These are phyloP conservation scores for Sylvia borin DNA, from an alignment of 2,797 vertebrate genomes.

Conservation along the genomic window DNA sequence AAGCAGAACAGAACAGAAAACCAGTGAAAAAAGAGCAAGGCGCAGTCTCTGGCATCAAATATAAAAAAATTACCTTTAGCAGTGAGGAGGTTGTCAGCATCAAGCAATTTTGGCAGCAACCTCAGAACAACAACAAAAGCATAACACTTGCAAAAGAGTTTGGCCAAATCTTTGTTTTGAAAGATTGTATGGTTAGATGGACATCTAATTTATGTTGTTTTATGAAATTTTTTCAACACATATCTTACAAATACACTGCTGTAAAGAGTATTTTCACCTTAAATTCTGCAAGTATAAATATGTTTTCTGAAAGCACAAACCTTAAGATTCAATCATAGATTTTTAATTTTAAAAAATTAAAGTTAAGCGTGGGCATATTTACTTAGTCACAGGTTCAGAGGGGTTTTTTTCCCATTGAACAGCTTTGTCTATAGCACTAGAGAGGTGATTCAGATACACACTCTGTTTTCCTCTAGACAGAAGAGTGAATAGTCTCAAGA, in stretches of 20 bases:
- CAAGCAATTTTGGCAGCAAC: not conserved
- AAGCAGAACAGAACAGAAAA: not conserved
- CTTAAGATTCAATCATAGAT: accelerated
- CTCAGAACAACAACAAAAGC: accelerated
- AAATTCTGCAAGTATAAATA: not conserved
- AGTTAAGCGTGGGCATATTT: not conserved
- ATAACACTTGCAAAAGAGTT: not conserved
- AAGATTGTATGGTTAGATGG: not conserved
- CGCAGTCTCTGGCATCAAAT: not conserved
- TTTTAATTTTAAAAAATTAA: not conserved
- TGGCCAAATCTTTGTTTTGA: not conserved
- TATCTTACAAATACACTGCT: not conserved
- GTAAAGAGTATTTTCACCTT: not conserved
- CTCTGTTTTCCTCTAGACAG: not conserved
- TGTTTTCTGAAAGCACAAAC: not conserved
- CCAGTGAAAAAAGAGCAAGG: not conserved
- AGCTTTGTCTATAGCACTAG: not conserved
- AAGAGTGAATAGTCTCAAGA: not conserved
- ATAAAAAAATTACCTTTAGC: not conserved
- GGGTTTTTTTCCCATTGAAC: not conserved
- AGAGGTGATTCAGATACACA: not conserved
- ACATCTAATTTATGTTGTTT: not conserved
- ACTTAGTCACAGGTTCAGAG: not conserved
- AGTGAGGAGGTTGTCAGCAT: not conserved
- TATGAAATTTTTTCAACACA: not conserved